Evolutionary conservation across 1,140 invertebrate genomes (phyloP), one percentile per base, ranked within the genome.

Genomic region (Macrotrachela quadricornifera): DNA sequence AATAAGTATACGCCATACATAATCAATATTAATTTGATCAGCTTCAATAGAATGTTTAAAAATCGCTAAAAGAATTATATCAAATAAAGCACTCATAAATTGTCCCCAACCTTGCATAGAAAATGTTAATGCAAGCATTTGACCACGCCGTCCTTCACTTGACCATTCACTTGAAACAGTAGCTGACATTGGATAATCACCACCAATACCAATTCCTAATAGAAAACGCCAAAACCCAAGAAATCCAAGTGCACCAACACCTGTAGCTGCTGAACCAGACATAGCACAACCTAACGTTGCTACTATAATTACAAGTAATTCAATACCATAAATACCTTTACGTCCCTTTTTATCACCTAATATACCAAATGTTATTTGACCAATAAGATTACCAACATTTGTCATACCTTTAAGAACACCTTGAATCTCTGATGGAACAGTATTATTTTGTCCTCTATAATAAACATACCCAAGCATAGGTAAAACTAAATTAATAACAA

Each of bases 161-260:
- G 51, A 17, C 14, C 45, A n/a, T 37, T 53, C 51, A 10, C 44
- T 41, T 11, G 51, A 46, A 9, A 53, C 46, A 3, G 46, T 48
- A 6, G 51, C 51, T 39, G 51, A 53, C n/a, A 53, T n/a, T 36
- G 51, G 51, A 37, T 53, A 53, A 47, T 53, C 51, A 13, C 51
- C 51, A n/a, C 51, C 51, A n/a, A 53, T 53, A 46, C 51, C 51
- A 39, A 53, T 15, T 14, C 51, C 51, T 10, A 53, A 36, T 36
- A 53, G 21, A 46, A 53, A 40, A 9, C 51, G 30, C 51, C 51
- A 53, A 10, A 53, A 10, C 13, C 16, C 17, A 14, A 53, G 21
- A n/a, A 37, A 30, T 11, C n/a, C 38, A 47, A 47, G 46, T 10
- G 46, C 45, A 46, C 44, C 38, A 44, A 53, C 46, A 12, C 51